phyloP scores from a whole-genome alignment of 30 jellyfish, hydroid and myxozoan genomes.

The Turritopsis rubra region DNA sequence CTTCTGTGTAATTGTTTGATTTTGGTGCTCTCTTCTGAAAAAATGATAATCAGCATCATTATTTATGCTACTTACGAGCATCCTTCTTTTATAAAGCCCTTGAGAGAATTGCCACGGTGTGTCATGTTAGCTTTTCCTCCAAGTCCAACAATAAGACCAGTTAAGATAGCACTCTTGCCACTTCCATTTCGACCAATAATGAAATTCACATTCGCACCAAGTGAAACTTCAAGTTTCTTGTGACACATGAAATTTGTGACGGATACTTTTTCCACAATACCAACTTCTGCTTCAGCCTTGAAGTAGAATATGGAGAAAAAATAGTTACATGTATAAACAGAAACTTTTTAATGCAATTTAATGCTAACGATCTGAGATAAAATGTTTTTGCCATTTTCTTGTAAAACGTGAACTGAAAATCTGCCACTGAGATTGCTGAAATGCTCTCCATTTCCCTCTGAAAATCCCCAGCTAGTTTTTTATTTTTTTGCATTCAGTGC shows the following conservation, averaged over 20 bases:
- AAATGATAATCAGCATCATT: background rate
- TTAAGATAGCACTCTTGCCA: conserved; percentile 95
- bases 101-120: conserved; percentile 80
- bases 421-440: too few relatives aligned
- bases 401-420: too few relatives aligned
- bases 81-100: conserved; percentile 79
- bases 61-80: conserved; percentile 40
- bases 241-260: conserved; percentile 91
- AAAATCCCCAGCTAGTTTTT: too few relatives aligned
- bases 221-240: conserved; percentile 53
- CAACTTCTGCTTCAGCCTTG: conserved; percentile 87
- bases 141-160: conserved; percentile 89
- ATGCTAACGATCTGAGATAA: too few relatives aligned
- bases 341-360: too few relatives aligned
- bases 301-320: conserved; percentile 5
- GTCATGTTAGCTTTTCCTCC: conserved; percentile 97
- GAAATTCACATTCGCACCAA: conserved; percentile 82
- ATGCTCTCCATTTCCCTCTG: too few relatives aligned
- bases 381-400: too few relatives aligned
- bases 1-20: too few relatives aligned
- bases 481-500: too few relatives aligned
- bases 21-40: too few relatives aligned
- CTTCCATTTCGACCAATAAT: conserved; percentile 95
- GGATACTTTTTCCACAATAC: conserved; percentile 65
- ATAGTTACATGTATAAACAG: too few relatives aligned